Conservation (phyloP, 2,113 vertebrate genomes). For the Gadus chalcogrammus region DNA sequence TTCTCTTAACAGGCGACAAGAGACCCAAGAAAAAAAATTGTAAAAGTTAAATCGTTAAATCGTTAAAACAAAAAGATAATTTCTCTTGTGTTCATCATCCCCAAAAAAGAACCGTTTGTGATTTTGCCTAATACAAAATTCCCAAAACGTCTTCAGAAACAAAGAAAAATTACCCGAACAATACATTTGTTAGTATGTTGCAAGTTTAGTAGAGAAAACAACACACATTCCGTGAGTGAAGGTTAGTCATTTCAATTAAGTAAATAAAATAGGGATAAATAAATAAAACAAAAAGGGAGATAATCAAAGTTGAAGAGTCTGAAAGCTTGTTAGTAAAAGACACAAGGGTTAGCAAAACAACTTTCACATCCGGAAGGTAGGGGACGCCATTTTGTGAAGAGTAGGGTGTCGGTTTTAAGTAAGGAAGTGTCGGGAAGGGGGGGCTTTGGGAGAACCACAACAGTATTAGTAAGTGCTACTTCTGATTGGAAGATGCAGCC, state of each 20-base stretch:
- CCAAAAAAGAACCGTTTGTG: neutral
- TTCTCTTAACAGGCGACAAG: no score
- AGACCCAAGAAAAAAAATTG: no score
- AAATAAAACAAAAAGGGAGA: neutral
- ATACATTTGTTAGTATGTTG: conserved; percentile 76
- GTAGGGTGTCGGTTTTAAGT: neutral
- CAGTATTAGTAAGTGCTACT: no score
- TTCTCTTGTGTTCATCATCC: no score
- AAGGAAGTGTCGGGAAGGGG: neutral
- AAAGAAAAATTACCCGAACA: conserved; percentile 57
- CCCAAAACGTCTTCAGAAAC: neutral
- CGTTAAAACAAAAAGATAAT: no score
- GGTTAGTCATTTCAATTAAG: conserved; percentile 74
- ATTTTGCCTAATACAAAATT: no score
- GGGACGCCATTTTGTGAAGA: neutral
- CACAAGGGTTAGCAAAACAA: conserved; percentile 1
- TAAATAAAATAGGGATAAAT: conserved; percentile 1
- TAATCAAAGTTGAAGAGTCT: neutral
- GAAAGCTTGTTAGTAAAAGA: conserved; percentile 1
- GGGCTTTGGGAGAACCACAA: neutral
- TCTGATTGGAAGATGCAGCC: no score
- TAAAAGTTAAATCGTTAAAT: no score
- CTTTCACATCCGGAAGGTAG: neutral
- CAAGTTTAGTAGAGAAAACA: conserved; percentile 74
- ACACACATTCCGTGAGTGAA: conserved; percentile 85